Evolutionary conservation across 2,797 vertebrate genomes (phyloP).

Genomic region (Parotocinclus haroldoi): DNA sequence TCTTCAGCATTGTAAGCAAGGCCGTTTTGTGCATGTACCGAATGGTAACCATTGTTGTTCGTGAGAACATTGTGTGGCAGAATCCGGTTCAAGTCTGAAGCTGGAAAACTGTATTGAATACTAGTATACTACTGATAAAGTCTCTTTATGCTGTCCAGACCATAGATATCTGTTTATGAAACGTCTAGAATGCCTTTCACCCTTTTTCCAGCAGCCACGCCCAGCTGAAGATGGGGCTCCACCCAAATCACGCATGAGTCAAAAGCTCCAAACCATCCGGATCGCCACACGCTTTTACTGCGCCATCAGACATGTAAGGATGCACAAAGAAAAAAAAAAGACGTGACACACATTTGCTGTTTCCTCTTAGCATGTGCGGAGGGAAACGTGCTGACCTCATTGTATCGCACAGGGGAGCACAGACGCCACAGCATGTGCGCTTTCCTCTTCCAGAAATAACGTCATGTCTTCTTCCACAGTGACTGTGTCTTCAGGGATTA

Average conservation of each 20-base stretch:
- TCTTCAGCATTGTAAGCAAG: too few relatives aligned
- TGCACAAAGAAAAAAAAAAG: slow-evolving; percentile 27
- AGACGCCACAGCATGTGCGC: background rate
- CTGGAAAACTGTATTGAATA: too few relatives aligned
- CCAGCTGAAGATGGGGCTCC: slow-evolving; percentile 53
- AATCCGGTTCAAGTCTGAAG: too few relatives aligned
- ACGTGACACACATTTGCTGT: slow-evolving; percentile 31
- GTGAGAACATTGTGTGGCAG: too few relatives aligned
- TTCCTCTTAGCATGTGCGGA: slow-evolving; percentile 23
- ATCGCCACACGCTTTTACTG: slow-evolving; percentile 62
- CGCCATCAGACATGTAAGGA: slow-evolving; percentile 62
- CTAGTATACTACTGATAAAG: too few relatives aligned
- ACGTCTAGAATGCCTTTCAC: slow-evolving; percentile 45
- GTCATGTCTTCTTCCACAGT: slow-evolving; percentile 12
- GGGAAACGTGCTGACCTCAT: slow-evolving; percentile 16
- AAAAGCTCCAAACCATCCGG: slow-evolving; percentile 62
- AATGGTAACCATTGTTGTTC: too few relatives aligned
- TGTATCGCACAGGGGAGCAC: slow-evolving; percentile 15
- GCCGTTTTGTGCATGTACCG: too few relatives aligned
- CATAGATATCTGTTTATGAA: slow-evolving; percentile 21
- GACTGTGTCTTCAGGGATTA: background rate
- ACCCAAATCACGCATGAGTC: slow-evolving; percentile 58
- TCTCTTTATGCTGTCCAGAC: background rate
- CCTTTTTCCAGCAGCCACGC: slow-evolving; percentile 54
- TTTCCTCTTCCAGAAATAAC: slow-evolving; percentile 19